A percentile compares a stretch with the other conserved stretches of the same genome.
These are phyloP conservation scores for Etheostoma spectabile DNA, from an alignment of 2,113 vertebrate species.

Conservation along the genomic window DNA sequence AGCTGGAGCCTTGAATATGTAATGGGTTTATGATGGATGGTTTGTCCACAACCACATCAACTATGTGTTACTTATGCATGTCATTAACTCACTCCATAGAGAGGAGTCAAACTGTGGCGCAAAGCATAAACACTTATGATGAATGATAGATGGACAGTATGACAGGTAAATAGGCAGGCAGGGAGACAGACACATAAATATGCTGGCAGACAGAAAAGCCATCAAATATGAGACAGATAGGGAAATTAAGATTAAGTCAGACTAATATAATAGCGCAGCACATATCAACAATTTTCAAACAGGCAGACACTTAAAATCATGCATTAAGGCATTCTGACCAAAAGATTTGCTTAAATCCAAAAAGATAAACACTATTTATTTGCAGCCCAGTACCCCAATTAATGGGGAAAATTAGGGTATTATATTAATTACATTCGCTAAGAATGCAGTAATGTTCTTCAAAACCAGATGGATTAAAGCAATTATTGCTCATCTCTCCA, in stretches of 20 bases:
- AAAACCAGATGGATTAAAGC: constrained; percentile 26
- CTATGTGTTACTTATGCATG: constrained; percentile 57
- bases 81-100: constrained; percentile 63
- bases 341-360: constrained; percentile 4
- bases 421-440: neutral
- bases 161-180: constrained; percentile 49
- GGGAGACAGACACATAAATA: constrained; percentile 49
- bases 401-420: constrained; percentile 4
- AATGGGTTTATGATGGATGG: constrained; percentile 68
- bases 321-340: neutral
- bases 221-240: constrained; percentile 33
- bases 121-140: constrained; percentile 63
- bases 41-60: constrained; percentile 55
- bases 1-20: constrained; percentile 58
- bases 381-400: constrained; percentile 6
- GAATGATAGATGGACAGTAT: constrained; percentile 66
- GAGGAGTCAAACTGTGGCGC: constrained; percentile 51
- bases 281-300: neutral
- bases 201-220: constrained; percentile 31
- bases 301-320: neutral
- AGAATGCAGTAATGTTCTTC: constrained; percentile 1
- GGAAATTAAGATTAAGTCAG: constrained; percentile 51
- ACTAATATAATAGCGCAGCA: neutral
- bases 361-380: neutral
- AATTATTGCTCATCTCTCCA: constrained; percentile 18